Evolutionary conservation across 1,140 invertebrate species (phyloP), one percentile per base, ranked within the genome.

Genomic region (Zaprionus davidi): DNA sequence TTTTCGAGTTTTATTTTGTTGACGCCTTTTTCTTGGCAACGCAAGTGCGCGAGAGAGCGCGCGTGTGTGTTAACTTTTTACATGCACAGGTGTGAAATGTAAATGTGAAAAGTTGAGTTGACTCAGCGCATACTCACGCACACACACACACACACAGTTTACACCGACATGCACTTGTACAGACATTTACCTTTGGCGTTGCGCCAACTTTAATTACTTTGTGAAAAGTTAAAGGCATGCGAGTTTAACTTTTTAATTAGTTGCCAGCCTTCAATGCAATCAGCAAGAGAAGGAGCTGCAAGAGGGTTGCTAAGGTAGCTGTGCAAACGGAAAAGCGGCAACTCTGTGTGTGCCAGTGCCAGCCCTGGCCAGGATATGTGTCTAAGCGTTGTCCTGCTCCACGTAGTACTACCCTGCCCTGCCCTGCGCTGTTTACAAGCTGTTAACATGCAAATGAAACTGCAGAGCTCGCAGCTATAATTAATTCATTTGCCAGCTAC

Each of bases 201-300:
- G 58, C 81, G 82, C 79, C 76, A 88, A 88, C 85, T 88, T 88
- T 88, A 88, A 88, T 88, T 88, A 88, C 84, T 88, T 88, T 90
- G 85, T 67, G 74, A 73, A 78, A 88, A 88, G 85, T 88, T 88
- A 88, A 88, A 88, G 84, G 84, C 81, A 82, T 84, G 72, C 81
- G 73, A 90, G 81, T 73, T 83, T 90, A 88, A 88, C 84, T 88
- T 88, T 88, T 88, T 88, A 88, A 88, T 88, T 88, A 88, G 84
- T 88, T 88, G 83, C 80, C 73, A 68, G 73, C 71, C 85, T 81
- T 90, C 81, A 84, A 81, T 79, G 85, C 85, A 88, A 88, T 90
- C 78, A 87, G 71, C 80, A 70, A 22, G 20, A 31, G 63, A 2
- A 15, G 13, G 1, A n/a, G 49, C 6, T 6, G 28, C 38, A 15